phyloP scores from a whole-genome alignment of 2,888 invertebrate species.

The Polylopha cassiicola region DNA sequence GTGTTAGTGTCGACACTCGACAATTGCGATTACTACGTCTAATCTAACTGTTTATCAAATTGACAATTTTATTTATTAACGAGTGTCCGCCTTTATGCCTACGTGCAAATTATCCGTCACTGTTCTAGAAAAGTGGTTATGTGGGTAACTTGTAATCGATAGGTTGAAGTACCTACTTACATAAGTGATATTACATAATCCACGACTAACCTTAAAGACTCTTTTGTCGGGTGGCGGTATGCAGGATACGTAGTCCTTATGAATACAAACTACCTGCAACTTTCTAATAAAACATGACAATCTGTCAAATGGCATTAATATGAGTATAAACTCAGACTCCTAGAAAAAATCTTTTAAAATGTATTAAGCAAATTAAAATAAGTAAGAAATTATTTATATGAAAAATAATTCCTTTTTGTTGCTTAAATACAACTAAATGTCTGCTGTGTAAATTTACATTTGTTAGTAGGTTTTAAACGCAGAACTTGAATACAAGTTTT shows the following conservation, averaged over 20 bases:
- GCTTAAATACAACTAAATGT: too few species aligned
- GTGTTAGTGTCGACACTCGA: conserved; percentile 19
- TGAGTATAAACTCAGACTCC: too few species aligned
- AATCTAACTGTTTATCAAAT: conserved; percentile 10
- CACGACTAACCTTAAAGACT: conserved; percentile 10
- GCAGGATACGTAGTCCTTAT: conserved; percentile 2
- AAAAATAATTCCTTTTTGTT: too few species aligned
- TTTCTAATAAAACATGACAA: conserved; percentile 11
- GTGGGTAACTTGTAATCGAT: conserved; percentile 8
- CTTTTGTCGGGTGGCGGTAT: conserved; percentile 12
- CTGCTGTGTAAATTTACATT: too few species aligned
- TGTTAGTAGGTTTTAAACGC: too few species aligned
- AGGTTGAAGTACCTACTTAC: conserved; percentile 12
- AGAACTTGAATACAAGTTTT: too few species aligned
- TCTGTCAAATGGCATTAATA: too few species aligned
- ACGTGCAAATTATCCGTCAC: not conserved
- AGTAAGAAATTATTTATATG: too few species aligned
- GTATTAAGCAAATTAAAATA: too few species aligned
- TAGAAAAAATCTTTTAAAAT: too few species aligned
- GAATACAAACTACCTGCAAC: conserved; percentile 7
- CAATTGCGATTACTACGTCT: conserved; percentile 12
- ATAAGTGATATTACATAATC: conserved; percentile 14
- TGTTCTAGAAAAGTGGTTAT: not conserved
- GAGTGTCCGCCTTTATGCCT: too few species aligned
- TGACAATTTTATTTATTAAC: not conserved